Evolutionary conservation across 2,113 vertebrate genomes (phyloP).

Genomic region (Dasyurus viverrinus): DNA sequence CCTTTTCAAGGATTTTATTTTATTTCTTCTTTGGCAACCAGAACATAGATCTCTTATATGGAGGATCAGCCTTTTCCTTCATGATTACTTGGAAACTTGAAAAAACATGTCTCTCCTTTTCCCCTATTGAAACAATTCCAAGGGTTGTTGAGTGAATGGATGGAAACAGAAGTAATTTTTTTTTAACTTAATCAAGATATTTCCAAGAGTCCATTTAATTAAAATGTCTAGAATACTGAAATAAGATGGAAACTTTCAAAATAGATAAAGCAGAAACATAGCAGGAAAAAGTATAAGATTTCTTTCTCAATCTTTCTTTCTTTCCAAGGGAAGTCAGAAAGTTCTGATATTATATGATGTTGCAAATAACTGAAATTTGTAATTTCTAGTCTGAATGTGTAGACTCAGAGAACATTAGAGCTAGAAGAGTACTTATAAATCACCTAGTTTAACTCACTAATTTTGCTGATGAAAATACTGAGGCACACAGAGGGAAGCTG

Average conservation of each 20-base stretch:
- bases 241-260: background rate
- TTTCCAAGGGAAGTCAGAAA: background rate
- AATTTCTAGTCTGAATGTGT: background rate
- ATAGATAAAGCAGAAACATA: background rate
- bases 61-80: background rate
- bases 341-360: background rate
- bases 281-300: background rate
- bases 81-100: slow-evolving; percentile 26
- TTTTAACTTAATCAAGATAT: background rate
- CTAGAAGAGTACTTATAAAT: background rate
- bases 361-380: background rate
- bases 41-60: background rate
- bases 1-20: slow-evolving; percentile 1
- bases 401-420: background rate
- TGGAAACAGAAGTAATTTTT: background rate
- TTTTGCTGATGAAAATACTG: background rate
- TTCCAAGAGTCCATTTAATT: slow-evolving; percentile 5
- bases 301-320: background rate
- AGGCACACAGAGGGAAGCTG: background rate
- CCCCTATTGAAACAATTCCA: background rate
- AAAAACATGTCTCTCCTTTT: background rate
- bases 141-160: slow-evolving; percentile 32
- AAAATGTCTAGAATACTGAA: slow-evolving; percentile 5
- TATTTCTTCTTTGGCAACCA: background rate
- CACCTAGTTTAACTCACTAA: background rate